Base-by-base conservation (phyloP, 2,888 invertebrate genomes). In the Eilema caniola region DNA sequence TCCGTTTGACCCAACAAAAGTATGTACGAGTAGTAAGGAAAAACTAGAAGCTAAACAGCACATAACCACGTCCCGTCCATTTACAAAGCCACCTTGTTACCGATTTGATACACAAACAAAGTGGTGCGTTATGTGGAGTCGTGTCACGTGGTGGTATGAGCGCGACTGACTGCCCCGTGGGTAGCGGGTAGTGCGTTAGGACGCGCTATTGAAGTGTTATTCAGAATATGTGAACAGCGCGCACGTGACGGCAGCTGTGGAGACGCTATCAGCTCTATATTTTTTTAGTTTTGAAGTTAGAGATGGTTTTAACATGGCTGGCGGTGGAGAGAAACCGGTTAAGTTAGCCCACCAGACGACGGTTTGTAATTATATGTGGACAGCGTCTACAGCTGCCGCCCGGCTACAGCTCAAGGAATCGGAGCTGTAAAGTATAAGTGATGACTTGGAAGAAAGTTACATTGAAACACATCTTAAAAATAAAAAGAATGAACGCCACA, bases 221-320 rank as follows among this genome's bases (percentile, higher is more conserved):
- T 93, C 92, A 91, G 93, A 93, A 92, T 93, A 93, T 93, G 91
- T 91, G 92, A 91, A 93, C 91, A 92, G 82, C 83, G 85, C 82
- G 85, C 84, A 92, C 93, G 91, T 93, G 90, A 77, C 70, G 66
- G 72, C 33, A 69, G 47, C 80, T 66, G 75, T 92, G 76, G 92
- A 92, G 93, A 83, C 75, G 88, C 66, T 76, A n/a, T 76, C 68
- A 33, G 8, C 10, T 5, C 62, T 64, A 66, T 12, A 67, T 67
- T 59, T 47, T 64, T 69, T 41, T 16, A 16, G 28, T 28, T 41
- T 41, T 14, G 2, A 16, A 7, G 16, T 41, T 47, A 2, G 47
- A 20, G 47, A 5, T 7, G 47, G 20, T 20, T 47, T 20, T 20
- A 47, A 20, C 7, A 47, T 1, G 16, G 47, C 47, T 12, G 20